These are phyloP conservation scores for Diaphora mendica DNA, from an alignment of 2,888 invertebrate genomes.

Conservation along the genomic window DNA sequence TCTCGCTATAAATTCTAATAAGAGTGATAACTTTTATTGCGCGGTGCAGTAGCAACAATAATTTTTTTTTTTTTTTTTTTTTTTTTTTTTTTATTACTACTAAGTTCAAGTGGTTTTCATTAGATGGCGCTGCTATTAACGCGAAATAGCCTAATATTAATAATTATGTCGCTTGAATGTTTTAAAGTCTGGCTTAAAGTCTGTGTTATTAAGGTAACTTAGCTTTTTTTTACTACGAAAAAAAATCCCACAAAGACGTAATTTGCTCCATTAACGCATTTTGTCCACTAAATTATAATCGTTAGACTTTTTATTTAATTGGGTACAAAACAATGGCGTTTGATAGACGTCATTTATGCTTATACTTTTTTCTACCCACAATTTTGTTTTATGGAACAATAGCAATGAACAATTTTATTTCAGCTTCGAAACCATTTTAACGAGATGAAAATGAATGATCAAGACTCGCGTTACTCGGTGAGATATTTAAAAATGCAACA, in stretches of 20 bases:
- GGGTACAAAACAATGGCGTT: slow-evolving; percentile 30
- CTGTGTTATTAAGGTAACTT: not conserved
- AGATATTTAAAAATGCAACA: not conserved
- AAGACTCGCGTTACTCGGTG: not conserved
- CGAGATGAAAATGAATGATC: not conserved
- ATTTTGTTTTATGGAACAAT: slow-evolving; percentile 8
- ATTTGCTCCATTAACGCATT: slow-evolving; percentile 30
- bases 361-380: not conserved
- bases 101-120: not conserved
- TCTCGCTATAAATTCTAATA: not conserved
- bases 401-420: slow-evolving; percentile 7
- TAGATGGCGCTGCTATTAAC: not conserved
- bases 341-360: slow-evolving; percentile 17
- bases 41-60: not conserved
- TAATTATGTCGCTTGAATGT: not conserved
- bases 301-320: slow-evolving; percentile 29
- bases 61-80: too few species aligned
- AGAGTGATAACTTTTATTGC: not conserved
- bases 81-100: not conserved
- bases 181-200: not conserved
- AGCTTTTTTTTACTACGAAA: not conserved
- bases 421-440: slow-evolving; percentile 4
- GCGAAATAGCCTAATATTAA: not conserved
- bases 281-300: slow-evolving; percentile 24
- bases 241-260: slow-evolving; percentile 7